Evolutionary conservation across 2,797 vertebrate genomes (phyloP).

Genomic region (Gymnothorax javanicus): DNA sequence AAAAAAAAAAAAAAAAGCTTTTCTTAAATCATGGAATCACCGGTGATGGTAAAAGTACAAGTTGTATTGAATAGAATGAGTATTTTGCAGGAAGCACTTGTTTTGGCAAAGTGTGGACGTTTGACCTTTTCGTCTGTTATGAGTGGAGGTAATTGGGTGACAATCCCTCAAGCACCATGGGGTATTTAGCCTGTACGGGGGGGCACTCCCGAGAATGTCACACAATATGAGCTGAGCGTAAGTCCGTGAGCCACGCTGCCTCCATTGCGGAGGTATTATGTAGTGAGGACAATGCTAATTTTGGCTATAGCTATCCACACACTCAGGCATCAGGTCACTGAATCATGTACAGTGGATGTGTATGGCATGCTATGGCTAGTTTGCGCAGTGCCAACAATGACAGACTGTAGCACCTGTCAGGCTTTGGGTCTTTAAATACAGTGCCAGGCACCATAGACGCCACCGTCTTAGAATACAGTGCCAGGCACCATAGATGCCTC

Average conservation of each 20-base stretch:
- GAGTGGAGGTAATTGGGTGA: not conserved
- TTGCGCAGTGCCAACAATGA: not conserved
- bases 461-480: not conserved
- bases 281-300: constrained; percentile 12
- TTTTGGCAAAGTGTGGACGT: not conserved
- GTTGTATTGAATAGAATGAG: no score
- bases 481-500: constrained; percentile 14
- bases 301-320: not conserved
- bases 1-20: no score
- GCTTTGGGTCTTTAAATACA: constrained; percentile 15
- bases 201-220: not conserved
- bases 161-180: not conserved
- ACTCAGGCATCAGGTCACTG: constrained; percentile 1
- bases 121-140: not conserved
- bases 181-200: not conserved
- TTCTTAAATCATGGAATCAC: no score
- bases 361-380: not conserved
- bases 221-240: not conserved
- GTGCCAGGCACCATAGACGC: constrained; percentile 5
- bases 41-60: no score
- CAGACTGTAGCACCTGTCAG: constrained; percentile 23
- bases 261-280: not conserved
- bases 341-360: constrained; percentile 12
- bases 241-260: not conserved
- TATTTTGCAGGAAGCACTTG: not conserved